Percentiles rank a stretch among this genome's conserved stretches.
phyloP scores from a whole-genome alignment of 2,888 invertebrate species.

The Neria commutata region DNA sequence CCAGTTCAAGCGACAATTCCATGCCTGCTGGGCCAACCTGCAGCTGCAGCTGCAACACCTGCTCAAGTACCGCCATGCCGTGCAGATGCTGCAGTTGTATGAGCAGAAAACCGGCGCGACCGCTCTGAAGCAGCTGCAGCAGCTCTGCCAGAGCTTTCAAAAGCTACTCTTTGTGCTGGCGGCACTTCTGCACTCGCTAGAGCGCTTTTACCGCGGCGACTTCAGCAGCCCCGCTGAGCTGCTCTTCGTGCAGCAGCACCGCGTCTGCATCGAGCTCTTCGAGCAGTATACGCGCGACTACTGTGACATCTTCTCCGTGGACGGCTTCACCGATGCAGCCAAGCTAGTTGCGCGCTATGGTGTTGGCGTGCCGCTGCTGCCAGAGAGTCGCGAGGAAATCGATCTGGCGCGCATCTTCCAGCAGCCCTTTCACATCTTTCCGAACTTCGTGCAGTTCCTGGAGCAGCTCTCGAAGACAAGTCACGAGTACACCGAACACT shows the following conservation, averaged over 20 bases:
- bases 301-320: slow-evolving; percentile 75
- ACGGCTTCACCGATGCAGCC: slow-evolving; percentile 72
- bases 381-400: slow-evolving; percentile 39
- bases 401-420: slow-evolving; percentile 51
- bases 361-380: slow-evolving; percentile 29
- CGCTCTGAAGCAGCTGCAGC: slow-evolving; percentile 34
- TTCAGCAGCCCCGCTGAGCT: slow-evolving; percentile 71
- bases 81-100: slow-evolving; percentile 34
- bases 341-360: slow-evolving; percentile 64
- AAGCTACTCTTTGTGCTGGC: slow-evolving; percentile 74
- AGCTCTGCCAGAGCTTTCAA: slow-evolving; percentile 68
- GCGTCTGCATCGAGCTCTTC: slow-evolving; percentile 75
- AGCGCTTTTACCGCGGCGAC: slow-evolving; percentile 72
- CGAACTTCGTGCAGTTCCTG: slow-evolving; percentile 51
- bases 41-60: slow-evolving; percentile 50
- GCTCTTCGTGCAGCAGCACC: slow-evolving; percentile 71
- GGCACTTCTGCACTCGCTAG: slow-evolving; percentile 71
- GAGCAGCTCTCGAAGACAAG: slow-evolving; percentile 47
- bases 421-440: slow-evolving; percentile 54
- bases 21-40: slow-evolving; percentile 44
- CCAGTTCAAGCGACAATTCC: slow-evolving; percentile 47
- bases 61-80: slow-evolving; percentile 41
- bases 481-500: slow-evolving; percentile 48
- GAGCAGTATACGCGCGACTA: slow-evolving; percentile 73
- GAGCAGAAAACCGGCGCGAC: slow-evolving; percentile 30